Base-by-base conservation (phyloP, 1,140 invertebrate species). In the Tenebrio molitor region DNA sequence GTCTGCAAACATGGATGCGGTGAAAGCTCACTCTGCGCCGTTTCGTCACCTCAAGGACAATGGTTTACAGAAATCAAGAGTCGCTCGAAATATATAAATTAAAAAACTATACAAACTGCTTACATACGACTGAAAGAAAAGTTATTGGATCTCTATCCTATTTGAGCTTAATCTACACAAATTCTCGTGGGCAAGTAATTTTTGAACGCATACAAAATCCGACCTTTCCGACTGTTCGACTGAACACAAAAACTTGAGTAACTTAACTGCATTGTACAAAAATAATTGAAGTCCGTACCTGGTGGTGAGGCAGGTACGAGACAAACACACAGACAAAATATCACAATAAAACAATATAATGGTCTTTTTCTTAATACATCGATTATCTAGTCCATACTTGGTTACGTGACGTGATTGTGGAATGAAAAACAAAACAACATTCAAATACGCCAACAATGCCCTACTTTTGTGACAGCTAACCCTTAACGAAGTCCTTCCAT, bases 351-450 rank as follows among this genome's bases (percentile, higher is more conserved):
- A 75, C 67, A 75, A 73, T 75, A 75, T 73, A 75, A 75, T 73
- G 74, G 71, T 73, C 71, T 71, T 75, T 75, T 75, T 70, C n/a
- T n/a, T 39, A 74, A 69, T 73, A 75, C 74, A 75, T 75, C 74
- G 73, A 75, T 21, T 72, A 50, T 73, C 71, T 74, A 74, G 63
- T 46, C 14, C 17, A 71, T 67, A 72, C 53, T 72, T 36, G 23
- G 15, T 74, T 76, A 74, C 65, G 75, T 74, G 58, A 70, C 73
- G 67, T 76, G 72, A 72, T 72, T 74, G 74, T 78, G 77, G 77
- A 78, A 78, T 78, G 75, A 72, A 65, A 69, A 71, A 74, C 29
- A 74, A 73, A 77, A 58, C 62, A 25, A 74, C 70, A 77, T 77
- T 77, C 67, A 75, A 58, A 68, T 72, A 44, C 41, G 46, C 39